A percentile compares a stretch with the other conserved stretches of the same genome.
These are phyloP conservation scores for Nibea albiflora DNA, from an alignment of 2,113 vertebrate species.

Conservation along the genomic window DNA sequence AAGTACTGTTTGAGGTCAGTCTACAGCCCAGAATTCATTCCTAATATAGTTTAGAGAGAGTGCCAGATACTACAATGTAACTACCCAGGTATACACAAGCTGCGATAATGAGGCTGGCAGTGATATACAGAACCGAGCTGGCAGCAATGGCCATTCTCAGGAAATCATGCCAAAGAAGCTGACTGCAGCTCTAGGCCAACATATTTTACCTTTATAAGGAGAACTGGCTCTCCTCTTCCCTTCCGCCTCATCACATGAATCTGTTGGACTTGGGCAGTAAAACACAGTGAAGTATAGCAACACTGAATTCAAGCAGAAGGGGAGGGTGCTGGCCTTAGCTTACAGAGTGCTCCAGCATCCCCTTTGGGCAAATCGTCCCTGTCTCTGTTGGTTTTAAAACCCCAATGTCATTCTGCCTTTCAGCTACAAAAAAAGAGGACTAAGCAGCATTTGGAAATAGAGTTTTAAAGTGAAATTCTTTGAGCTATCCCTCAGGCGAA, in stretches of 20 bases:
- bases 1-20: constrained; percentile 54
- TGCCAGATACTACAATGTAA: constrained; percentile 58
- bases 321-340: constrained; percentile 47
- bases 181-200: constrained; percentile 60
- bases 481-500: constrained; percentile 44
- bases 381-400: constrained; percentile 58
- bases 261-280: constrained; percentile 49
- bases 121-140: constrained; percentile 62
- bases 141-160: constrained; percentile 52
- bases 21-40: constrained; percentile 44
- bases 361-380: constrained; percentile 41
- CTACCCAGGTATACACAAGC: constrained; percentile 65
- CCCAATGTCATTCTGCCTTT: constrained; percentile 54
- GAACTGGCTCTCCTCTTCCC: constrained; percentile 46
- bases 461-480: constrained; percentile 54
- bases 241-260: constrained; percentile 59
- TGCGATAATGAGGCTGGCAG: constrained; percentile 68
- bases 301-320: constrained; percentile 24
- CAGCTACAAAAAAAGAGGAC: constrained; percentile 34
- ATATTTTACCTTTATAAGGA: constrained; percentile 86
- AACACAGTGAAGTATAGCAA: constrained; percentile 56
- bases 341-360: constrained; percentile 44
- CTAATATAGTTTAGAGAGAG: constrained; percentile 61
- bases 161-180: constrained; percentile 59
- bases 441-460: constrained; percentile 57